Conservation (phyloP, 2,888 invertebrate genomes). For the Agonopterix alstromeriana region DNA sequence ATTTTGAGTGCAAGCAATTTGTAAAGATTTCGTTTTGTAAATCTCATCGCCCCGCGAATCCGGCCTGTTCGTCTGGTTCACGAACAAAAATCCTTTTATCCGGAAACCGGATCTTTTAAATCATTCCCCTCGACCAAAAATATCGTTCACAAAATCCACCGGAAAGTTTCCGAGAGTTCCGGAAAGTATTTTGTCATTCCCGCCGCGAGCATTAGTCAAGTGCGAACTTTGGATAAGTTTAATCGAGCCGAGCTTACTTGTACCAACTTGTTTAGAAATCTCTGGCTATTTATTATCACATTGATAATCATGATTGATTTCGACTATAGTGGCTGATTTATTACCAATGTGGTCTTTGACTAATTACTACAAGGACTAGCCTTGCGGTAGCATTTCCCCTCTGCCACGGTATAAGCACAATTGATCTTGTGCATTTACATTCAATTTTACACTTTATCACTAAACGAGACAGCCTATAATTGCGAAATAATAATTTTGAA, state of each 20-base stretch:
- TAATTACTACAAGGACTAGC: too few species aligned
- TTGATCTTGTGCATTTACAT: too few species aligned
- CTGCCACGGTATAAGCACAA: too few species aligned
- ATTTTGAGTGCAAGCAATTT: constrained; percentile 29
- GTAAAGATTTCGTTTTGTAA: neutral
- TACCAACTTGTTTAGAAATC: neutral
- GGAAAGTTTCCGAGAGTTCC: neutral
- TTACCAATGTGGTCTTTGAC: too few species aligned
- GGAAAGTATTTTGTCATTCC: constrained; percentile 2
- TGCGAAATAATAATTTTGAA: too few species aligned
- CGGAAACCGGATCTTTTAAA: constrained; percentile 4
- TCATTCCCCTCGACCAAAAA: constrained; percentile 4
- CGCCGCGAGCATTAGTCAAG: neutral
- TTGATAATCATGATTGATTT: too few species aligned
- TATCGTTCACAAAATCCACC: neutral
- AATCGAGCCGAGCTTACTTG: neutral
- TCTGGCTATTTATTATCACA: too few species aligned
- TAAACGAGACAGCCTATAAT: too few species aligned
- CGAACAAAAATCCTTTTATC: constrained; percentile 1
- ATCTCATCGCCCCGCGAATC: neutral
- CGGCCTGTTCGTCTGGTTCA: neutral
- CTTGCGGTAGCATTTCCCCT: too few species aligned
- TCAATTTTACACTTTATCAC: too few species aligned
- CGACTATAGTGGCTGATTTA: too few species aligned
- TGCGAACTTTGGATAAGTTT: neutral